These are phyloP conservation scores for Branchipolynoe longqiensis DNA, from an alignment of 2,888 invertebrate species.

Conservation along the genomic window DNA sequence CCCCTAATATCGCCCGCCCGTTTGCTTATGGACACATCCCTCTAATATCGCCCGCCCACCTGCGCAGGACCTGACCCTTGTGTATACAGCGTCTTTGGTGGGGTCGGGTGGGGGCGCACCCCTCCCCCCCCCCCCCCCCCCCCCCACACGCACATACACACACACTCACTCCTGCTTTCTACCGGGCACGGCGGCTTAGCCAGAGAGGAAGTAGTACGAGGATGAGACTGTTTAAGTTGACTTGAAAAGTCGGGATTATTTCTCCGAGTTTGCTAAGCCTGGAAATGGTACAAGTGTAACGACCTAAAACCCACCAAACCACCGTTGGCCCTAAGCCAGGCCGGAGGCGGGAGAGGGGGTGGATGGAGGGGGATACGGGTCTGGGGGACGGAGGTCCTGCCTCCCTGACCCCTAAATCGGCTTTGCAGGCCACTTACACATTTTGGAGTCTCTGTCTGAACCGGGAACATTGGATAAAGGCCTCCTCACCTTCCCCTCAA, in stretches of 20 bases:
- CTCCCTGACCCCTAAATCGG: slow-evolving; percentile 46
- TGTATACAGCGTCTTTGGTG: slow-evolving; percentile 43
- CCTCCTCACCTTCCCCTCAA: slow-evolving; percentile 35
- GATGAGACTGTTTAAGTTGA: slow-evolving; percentile 43
- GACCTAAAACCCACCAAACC: neutral
- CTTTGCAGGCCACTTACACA: slow-evolving; percentile 42
- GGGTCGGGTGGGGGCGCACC: no score
- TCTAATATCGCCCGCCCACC: slow-evolving; percentile 31
- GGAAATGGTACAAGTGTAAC: slow-evolving; percentile 45
- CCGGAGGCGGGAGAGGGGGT: no score
- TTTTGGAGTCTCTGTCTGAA: slow-evolving; percentile 49
- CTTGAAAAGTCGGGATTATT: slow-evolving; percentile 47
- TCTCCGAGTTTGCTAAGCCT: slow-evolving; percentile 33
- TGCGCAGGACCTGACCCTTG: slow-evolving; percentile 8
- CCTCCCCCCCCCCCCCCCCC: no score
- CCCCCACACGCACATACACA: no score
- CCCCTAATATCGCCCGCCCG: slow-evolving; percentile 3
- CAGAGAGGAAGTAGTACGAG: slow-evolving; percentile 6
- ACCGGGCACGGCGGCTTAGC: no score
- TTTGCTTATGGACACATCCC: slow-evolving; percentile 31
- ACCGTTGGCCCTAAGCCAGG: neutral
- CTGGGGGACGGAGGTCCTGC: slow-evolving; percentile 19
- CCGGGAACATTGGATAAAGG: slow-evolving; percentile 46
- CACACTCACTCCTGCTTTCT: no score
- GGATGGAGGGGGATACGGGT: no score